Percentiles rank a stretch among this genome's conserved stretches.
These are phyloP conservation scores for Campylomormyrus tamandua DNA, from an alignment of 2,113 vertebrate species.

Conservation along the genomic window DNA sequence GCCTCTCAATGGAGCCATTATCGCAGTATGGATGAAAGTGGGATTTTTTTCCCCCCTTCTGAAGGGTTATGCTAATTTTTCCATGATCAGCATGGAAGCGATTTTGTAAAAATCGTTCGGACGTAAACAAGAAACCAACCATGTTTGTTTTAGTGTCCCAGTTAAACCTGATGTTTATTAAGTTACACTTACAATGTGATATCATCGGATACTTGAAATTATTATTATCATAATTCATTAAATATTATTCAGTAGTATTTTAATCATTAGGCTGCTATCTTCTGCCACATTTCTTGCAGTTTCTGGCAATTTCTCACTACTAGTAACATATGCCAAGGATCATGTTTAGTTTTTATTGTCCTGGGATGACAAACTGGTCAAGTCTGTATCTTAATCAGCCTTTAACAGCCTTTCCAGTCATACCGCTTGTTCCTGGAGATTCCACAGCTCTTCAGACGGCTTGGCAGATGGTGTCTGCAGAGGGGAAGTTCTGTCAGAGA, in stretches of 20 bases:
- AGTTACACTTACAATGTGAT: neutral
- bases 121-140: neutral
- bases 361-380: neutral
- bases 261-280: neutral
- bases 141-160: neutral
- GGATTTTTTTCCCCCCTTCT: neutral
- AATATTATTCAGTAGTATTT: neutral
- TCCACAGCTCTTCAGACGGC: neutral
- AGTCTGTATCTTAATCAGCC: neutral
- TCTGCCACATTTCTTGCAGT: neutral
- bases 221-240: neutral
- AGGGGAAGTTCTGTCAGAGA: neutral
- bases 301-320: neutral
- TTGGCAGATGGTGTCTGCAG: neutral
- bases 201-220: neutral
- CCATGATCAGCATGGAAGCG: neutral
- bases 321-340: neutral
- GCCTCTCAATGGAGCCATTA: constrained; percentile 7
- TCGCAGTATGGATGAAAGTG: neutral
- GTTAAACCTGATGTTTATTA: neutral
- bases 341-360: neutral
- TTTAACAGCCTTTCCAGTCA: neutral
- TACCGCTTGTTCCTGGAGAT: neutral
- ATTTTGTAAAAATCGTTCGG: neutral
- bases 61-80: constrained; percentile 2